These are phyloP conservation scores for Peromyscus leucopus DNA, from an alignment of 2,113 vertebrate genomes.

Conservation along the genomic window DNA sequence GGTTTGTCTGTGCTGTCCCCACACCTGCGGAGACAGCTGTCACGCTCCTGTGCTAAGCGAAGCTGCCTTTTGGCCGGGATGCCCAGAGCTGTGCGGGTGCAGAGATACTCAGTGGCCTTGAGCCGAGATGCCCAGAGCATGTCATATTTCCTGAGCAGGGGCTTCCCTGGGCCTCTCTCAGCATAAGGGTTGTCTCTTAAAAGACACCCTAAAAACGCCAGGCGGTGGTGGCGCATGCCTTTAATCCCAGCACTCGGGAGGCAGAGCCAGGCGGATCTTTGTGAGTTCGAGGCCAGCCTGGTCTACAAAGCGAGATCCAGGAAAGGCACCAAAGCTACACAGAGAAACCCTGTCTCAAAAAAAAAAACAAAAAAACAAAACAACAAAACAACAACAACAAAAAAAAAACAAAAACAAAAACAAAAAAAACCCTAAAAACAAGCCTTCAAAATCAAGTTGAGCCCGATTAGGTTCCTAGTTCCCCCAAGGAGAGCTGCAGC, in stretches of 20 bases:
- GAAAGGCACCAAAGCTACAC: too few species aligned
- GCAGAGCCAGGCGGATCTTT: too few species aligned
- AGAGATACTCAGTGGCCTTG: background rate
- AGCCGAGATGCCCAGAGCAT: background rate
- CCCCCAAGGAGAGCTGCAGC: background rate
- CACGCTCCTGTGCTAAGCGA: background rate
- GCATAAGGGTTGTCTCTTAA: background rate
- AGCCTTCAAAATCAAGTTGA: background rate
- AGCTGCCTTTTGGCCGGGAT: slow-evolving; percentile 30
- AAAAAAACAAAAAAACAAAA: too few species aligned
- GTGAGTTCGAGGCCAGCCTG: too few species aligned
- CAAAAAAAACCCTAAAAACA: background rate
- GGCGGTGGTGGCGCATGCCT: too few species aligned
- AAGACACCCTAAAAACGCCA: background rate
- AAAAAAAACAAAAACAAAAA: too few species aligned
- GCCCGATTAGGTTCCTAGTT: background rate
- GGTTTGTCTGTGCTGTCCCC: background rate
- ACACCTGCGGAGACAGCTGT: slow-evolving; percentile 63
- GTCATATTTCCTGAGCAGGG: background rate
- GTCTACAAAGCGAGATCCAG: too few species aligned
- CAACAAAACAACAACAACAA: too few species aligned
- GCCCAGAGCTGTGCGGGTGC: fast-evolving
- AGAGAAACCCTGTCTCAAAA: too few species aligned
- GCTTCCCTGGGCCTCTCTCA: background rate
- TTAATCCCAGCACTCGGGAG: too few species aligned